Percentiles rank a stretch among this genome's conserved stretches.
phyloP scores from a whole-genome alignment of 2,113 vertebrate genomes.

The Melanerpes formicivorus region DNA sequence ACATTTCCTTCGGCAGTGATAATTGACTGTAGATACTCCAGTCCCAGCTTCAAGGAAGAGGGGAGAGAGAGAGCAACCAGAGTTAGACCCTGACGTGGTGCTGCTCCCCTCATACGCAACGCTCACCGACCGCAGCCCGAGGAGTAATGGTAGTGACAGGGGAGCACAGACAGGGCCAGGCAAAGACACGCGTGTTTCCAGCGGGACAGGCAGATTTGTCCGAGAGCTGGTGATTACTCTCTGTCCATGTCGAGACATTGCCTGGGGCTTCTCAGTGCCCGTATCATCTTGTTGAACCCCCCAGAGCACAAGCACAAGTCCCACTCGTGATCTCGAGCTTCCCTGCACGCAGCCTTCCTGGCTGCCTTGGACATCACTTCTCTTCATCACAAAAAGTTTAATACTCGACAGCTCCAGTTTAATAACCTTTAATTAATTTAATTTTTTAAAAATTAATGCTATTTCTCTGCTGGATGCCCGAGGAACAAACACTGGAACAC shows the following conservation, averaged over 20 bases:
- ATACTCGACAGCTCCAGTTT: not conserved
- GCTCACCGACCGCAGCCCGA: not conserved
- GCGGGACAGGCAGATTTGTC: not conserved
- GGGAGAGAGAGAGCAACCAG: not conserved
- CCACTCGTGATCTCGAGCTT: not conserved
- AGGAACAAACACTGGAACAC: too few relatives aligned
- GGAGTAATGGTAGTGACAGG: not conserved
- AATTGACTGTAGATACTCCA: not conserved
- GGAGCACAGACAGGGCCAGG: not conserved
- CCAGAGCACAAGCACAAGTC: not conserved
- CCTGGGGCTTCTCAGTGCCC: not conserved
- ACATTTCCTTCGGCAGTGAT: not conserved
- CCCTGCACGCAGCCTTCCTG: not conserved
- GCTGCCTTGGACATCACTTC: not conserved
- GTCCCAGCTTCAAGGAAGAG: not conserved
- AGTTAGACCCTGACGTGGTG: not conserved
- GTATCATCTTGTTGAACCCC: too few relatives aligned
- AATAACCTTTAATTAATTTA: not conserved
- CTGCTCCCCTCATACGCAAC: rapidly evolving
- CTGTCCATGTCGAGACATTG: not conserved
- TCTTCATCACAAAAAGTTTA: not conserved
- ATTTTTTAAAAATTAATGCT: too few relatives aligned
- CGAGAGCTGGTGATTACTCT: not conserved
- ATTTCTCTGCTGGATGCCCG: too few relatives aligned
- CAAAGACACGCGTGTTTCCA: not conserved